Evolutionary conservation across 1,140 invertebrate genomes (phyloP), one percentile per base, ranked within the genome.

Genomic region (Drosophila punjabiensis): DNA sequence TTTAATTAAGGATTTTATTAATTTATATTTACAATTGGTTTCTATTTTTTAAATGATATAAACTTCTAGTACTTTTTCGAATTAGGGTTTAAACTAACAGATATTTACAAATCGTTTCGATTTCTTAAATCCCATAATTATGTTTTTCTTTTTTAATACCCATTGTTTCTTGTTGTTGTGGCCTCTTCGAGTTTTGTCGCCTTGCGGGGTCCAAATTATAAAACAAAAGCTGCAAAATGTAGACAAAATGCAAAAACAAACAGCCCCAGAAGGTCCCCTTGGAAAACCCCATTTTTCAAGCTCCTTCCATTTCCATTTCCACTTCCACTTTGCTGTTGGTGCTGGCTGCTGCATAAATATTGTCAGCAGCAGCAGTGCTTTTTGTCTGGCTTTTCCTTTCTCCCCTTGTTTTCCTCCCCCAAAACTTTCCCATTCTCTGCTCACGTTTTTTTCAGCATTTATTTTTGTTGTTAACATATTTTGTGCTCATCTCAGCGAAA

Each of bases 301-400:
- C 24, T 16, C 56, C 37, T 2, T 13, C 37, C 13, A 5, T 37
- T 28, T 28, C 33, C 20, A 28, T 30, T 50, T 50, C 48, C 35
- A 24, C 30, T 60, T 33, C n/a, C 65, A 43, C 39, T 30, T 37
- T 47, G 55, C 74, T 89, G 85, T 84, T 90, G 86, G 67, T 90
- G 86, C 76, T 85, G 87, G 86, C 76, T 90, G 87, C 86, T 90
- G 86, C 86, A 90, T 90, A 90, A 90, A 90, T 86, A 90, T 90
- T 90, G 82, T 90, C 82, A 43, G 33, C 20, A 45, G 33, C 20
- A 45, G 71, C 45, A 47, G 55, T 20, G 33, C 30, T 32, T 67
- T 69, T 76, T 75, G 50, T 45, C 39, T 61, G 56, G 58, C 14
- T 32, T 37, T 18, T 39, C 79, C 73, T 43, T 20, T 24, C 11